These are phyloP conservation scores for Nasonia giraulti DNA, from an alignment of 1,140 invertebrate genomes.

Conservation along the genomic window DNA sequence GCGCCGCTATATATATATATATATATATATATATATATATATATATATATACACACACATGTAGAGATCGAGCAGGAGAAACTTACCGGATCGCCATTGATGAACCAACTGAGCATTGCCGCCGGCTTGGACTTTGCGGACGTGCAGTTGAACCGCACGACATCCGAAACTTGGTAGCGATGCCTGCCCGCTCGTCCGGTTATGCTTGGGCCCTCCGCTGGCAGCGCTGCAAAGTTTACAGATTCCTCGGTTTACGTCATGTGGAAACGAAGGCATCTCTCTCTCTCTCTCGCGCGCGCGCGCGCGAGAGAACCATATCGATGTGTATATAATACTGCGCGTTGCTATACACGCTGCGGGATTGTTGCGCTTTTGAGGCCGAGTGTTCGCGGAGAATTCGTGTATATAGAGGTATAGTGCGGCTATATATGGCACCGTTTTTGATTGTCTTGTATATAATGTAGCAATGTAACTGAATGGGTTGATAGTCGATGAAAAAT, in stretches of 20 bases:
- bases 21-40: too few species aligned
- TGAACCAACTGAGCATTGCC: conserved; percentile 82
- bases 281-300: too few species aligned
- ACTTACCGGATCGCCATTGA: conserved; percentile 82
- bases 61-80: background rate
- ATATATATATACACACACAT: too few species aligned
- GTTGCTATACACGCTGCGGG: too few species aligned
- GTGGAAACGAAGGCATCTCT: background rate
- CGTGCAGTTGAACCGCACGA: conserved; percentile 82
- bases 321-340: background rate
- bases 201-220: conserved; percentile 81
- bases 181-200: conserved; percentile 75
- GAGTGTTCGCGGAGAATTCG: too few species aligned
- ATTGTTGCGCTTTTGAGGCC: background rate
- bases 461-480: too few species aligned
- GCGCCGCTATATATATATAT: background rate
- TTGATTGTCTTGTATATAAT: too few species aligned
- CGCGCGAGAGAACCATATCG: background rate
- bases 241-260: conserved; percentile 11
- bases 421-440: too few species aligned
- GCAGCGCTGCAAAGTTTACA: conserved; percentile 76
- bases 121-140: conserved; percentile 81
- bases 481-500: too few species aligned
- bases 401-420: too few species aligned
- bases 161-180: conserved; percentile 80